These are phyloP conservation scores for Pempheris klunzingeri DNA, from an alignment of 2,797 vertebrate genomes.

Conservation along the genomic window DNA sequence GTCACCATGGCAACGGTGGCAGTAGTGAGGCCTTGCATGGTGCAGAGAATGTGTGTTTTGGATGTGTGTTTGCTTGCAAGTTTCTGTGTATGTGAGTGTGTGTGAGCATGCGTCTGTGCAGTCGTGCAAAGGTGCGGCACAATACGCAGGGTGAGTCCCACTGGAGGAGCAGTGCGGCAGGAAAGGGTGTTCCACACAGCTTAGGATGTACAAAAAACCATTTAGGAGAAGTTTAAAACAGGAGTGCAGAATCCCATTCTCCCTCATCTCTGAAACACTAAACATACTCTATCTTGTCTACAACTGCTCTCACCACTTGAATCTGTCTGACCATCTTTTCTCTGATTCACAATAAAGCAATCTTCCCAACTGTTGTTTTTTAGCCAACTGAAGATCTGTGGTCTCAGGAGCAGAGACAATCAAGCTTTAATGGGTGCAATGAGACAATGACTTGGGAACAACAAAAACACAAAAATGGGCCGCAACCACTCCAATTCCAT, in stretches of 20 bases:
- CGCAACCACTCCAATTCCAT: neutral
- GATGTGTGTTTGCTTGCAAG: slow-evolving; percentile 55
- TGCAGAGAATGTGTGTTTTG: slow-evolving; percentile 74
- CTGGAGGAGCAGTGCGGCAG: slow-evolving; percentile 24
- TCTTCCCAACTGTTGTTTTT: neutral
- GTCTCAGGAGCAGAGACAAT: slow-evolving; percentile 6
- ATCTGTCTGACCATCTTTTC: slow-evolving; percentile 4
- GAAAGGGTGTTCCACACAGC: slow-evolving; percentile 21
- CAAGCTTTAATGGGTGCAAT: neutral
- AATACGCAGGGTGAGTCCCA: slow-evolving; percentile 55
- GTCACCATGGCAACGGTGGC: slow-evolving; percentile 89
- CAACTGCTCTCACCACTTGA: slow-evolving; percentile 23
- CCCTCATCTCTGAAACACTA: slow-evolving; percentile 4
- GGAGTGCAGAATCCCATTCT: neutral
- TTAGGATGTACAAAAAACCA: slow-evolving; percentile 18
- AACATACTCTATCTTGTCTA: slow-evolving; percentile 34
- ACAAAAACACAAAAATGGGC: neutral
- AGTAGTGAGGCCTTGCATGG: slow-evolving; percentile 85
- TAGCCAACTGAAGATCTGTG: neutral
- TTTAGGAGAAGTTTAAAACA: slow-evolving; percentile 37
- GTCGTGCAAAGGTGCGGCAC: slow-evolving; percentile 58
- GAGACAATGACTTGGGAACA: neutral
- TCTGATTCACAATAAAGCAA: neutral
- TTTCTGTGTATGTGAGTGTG: slow-evolving; percentile 20
- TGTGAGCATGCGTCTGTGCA: slow-evolving; percentile 37